Conservation (phyloP, 2,113 vertebrate species). For the Mirounga angustirostris region DNA sequence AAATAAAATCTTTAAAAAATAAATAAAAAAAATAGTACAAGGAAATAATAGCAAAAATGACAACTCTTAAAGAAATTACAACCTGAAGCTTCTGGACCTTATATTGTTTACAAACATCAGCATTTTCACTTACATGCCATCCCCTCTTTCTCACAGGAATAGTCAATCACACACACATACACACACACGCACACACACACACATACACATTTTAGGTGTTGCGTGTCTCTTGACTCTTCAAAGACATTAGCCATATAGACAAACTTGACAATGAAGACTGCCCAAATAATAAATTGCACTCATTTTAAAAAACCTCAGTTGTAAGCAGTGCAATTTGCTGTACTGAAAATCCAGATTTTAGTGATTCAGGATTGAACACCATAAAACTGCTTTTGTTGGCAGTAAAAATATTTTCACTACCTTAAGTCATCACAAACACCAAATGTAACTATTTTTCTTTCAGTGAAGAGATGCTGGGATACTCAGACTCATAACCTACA, state of each 20-base stretch:
- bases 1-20: no score
- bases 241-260: constrained; percentile 56
- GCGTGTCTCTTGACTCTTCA: neutral
- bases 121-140: neutral
- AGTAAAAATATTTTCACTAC: constrained; percentile 80
- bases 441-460: constrained; percentile 81
- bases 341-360: constrained; percentile 77
- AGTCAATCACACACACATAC: neutral
- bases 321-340: constrained; percentile 72
- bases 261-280: constrained; percentile 53
- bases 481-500: constrained; percentile 72
- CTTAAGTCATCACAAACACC: constrained; percentile 71
- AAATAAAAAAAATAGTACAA: neutral
- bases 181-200: neutral
- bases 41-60: neutral
- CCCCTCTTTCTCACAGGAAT: neutral
- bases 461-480: constrained; percentile 44
- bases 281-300: constrained; percentile 65
- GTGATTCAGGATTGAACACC: constrained; percentile 66
- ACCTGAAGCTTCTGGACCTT: neutral
- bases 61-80: neutral
- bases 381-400: constrained; percentile 78
- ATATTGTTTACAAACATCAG: neutral
- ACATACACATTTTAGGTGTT: neutral
- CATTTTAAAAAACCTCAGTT: constrained; percentile 26